Percentiles rank a stretch among this genome's conserved stretches.
These are phyloP conservation scores for Leptonema lineaticorne DNA, from an alignment of 1,140 invertebrate genomes.

Conservation along the genomic window DNA sequence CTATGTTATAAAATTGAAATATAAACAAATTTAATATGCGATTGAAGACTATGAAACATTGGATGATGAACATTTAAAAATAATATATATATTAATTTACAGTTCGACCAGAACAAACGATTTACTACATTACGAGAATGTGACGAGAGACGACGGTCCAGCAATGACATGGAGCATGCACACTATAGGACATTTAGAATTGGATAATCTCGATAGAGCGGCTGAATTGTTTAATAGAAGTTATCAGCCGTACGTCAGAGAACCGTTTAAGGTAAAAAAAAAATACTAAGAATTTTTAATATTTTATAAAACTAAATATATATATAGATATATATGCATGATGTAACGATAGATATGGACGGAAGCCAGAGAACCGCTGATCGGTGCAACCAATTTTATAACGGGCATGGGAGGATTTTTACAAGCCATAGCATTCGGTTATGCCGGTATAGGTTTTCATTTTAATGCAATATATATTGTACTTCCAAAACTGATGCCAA, in stretches of 20 bases:
- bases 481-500: conserved; percentile 40
- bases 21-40: too few relatives aligned
- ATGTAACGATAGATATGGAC: conserved; percentile 30
- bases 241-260: conserved; percentile 32
- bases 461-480: conserved; percentile 37
- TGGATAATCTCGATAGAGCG: conserved; percentile 29
- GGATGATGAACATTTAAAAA: too few relatives aligned
- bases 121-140: conserved; percentile 37
- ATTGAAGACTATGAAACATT: too few relatives aligned
- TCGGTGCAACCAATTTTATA: conserved; percentile 38
- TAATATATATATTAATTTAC: background rate
- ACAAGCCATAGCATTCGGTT: conserved; percentile 35
- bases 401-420: conserved; percentile 40
- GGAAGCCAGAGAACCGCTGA: conserved; percentile 30
- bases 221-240: conserved; percentile 31
- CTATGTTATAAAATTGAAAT: too few relatives aligned
- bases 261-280: conserved; percentile 39
- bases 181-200: conserved; percentile 32
- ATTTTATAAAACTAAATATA: conserved; percentile 3
- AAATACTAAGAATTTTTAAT: too few relatives aligned
- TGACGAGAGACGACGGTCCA: conserved; percentile 34
- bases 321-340: background rate
- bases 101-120: conserved; percentile 36
- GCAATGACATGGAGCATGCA: conserved; percentile 40
- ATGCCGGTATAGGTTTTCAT: conserved; percentile 35